phyloP scores from a whole-genome alignment of 2,888 invertebrate species.

The Agonum fuliginosum region DNA sequence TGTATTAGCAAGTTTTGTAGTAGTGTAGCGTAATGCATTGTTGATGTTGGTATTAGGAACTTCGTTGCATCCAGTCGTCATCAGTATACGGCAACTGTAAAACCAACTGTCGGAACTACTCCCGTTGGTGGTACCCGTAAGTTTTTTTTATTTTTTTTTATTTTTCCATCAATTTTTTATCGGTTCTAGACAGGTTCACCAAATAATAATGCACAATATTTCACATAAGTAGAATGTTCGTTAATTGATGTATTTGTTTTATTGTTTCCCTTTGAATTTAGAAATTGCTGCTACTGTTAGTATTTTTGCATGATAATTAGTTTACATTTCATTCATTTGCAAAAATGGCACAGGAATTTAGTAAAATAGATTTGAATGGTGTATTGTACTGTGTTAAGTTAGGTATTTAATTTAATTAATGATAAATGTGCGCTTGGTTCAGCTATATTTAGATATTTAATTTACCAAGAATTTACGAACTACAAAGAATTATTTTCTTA shows the following conservation, averaged over 20 bases:
- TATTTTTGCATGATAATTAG: not conserved
- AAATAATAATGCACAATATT: not conserved
- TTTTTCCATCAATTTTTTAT: not conserved
- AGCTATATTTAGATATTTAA: not conserved
- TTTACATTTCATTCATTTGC: not conserved
- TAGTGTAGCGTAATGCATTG: constrained; percentile 65
- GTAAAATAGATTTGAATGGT: not conserved
- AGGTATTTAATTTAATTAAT: no score
- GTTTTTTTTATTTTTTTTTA: constrained; percentile 69
- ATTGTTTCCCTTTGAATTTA: no score
- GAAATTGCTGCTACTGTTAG: not conserved
- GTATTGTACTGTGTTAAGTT: not conserved
- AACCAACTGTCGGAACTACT: constrained; percentile 71
- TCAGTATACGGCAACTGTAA: constrained; percentile 70
- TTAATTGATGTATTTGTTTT: not conserved
- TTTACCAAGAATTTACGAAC: not conserved
- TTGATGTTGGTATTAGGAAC: constrained; percentile 74
- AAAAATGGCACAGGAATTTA: not conserved
- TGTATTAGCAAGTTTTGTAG: constrained; percentile 41
- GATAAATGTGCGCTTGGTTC: no score
- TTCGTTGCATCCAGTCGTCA: constrained; percentile 77
- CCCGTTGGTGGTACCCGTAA: constrained; percentile 72
- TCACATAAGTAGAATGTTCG: not conserved
- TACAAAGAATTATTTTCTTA: not conserved
- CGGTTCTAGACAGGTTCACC: not conserved